phyloP scores from a whole-genome alignment of 2,113 vertebrate genomes.

The Nothobranchius furzeri region DNA sequence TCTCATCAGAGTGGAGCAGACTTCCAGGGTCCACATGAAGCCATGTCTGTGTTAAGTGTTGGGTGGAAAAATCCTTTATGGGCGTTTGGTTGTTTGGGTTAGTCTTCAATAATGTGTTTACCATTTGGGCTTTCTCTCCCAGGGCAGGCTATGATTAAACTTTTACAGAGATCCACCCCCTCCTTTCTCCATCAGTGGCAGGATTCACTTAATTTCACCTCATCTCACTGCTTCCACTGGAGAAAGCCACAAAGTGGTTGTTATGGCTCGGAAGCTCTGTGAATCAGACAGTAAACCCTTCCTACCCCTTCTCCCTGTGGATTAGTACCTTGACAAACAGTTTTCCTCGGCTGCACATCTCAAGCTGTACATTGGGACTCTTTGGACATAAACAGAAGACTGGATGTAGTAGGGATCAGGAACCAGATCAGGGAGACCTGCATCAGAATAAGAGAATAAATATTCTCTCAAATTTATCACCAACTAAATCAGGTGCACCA shows the following conservation, averaged over 20 bases:
- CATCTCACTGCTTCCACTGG: conserved; percentile 38
- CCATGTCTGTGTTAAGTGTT: conserved; percentile 36
- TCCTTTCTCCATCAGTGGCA: conserved; percentile 35
- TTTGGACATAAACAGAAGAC: conserved; percentile 92
- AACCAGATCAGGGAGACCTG: conserved; percentile 96
- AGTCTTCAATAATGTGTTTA: conserved; percentile 72
- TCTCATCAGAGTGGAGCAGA: conserved; percentile 28
- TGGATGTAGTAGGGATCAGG: conserved; percentile 98
- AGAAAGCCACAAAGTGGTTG: conserved; percentile 40
- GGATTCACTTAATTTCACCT: conserved; percentile 59
- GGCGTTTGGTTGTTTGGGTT: conserved; percentile 57
- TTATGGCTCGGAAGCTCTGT: conserved; percentile 49
- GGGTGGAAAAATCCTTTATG: conserved; percentile 53
- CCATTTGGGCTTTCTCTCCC: conserved; percentile 63
- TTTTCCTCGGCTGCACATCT: conserved; percentile 97
- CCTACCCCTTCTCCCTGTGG: not conserved
- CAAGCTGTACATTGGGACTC: conserved; percentile 95
- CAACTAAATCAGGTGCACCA: not conserved
- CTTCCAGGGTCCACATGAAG: conserved; percentile 9
- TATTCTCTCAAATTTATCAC: not conserved
- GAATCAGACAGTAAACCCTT: conserved; percentile 41
- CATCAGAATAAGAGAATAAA: conserved; percentile 4
- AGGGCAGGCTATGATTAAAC: conserved; percentile 66
- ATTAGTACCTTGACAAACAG: conserved; percentile 92
- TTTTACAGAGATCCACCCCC: conserved; percentile 55